Base-by-base conservation (phyloP, 2,888 invertebrate genomes). In the Drosophila robusta region DNA sequence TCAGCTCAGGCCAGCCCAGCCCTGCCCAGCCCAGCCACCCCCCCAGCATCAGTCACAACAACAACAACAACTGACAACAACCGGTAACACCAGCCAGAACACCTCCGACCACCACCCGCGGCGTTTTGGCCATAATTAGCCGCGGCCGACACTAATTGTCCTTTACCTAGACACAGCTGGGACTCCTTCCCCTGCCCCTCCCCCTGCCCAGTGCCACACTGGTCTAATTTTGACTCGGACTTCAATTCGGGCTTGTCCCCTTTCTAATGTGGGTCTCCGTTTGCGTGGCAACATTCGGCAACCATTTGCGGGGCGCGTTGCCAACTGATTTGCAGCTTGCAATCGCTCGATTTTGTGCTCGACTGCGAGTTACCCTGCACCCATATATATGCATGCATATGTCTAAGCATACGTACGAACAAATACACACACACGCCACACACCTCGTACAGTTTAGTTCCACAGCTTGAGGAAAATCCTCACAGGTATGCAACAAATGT, bases 121-220 rank as follows among this genome's bases (percentile, higher is more conserved):
- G 79, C 68, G 70, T 56, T 50, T 18, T 64, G 67, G 58, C 70
- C 88, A 78, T 89, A 83, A 82, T 82, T 88, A 83, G 87, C 82
- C 82, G 89, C 70, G 80, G 70, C 74, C 61, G 38, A 65, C 65
- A 62, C 80, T 86, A 86, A 82, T 82, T 88, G 70, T 75, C 61
- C 74, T 61, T 58, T 66, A 63, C 67, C 58, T 47, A 47, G 49
- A 16, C 64, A 70, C 76, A 70, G 57, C 75, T 74, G 75, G 26
- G 45, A 24, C 47, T 55, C 47, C 67, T 26, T 24, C 1, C n/a
- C 42, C 36, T 16, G 4, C 8, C 52, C 5, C 50, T 5, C 29
- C 14, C 11, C 18, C 2, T 18, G 16, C 16, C 39, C 14, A 14
- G 8, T 38, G 14, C 6, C 22, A 34, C 36, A 41, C 9, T 18